Evolutionary conservation across 2,113 vertebrate species (phyloP).

Genomic region (Galeopterus variegatus): DNA sequence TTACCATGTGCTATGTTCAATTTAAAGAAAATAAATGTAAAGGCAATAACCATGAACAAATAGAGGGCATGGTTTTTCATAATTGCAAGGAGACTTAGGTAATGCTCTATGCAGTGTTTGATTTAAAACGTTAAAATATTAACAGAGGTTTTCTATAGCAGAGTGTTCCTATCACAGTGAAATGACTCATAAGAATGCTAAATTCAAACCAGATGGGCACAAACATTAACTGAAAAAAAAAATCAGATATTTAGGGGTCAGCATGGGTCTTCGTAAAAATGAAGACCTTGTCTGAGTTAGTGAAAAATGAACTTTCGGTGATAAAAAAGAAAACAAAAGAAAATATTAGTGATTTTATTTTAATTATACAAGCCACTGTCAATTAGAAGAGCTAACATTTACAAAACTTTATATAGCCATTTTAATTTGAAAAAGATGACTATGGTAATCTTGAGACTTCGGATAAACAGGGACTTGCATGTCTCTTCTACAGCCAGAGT

Average conservation of each 20-base stretch:
- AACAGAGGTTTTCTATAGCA: constrained; percentile 90
- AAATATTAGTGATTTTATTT: constrained; percentile 89
- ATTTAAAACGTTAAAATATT: constrained; percentile 92
- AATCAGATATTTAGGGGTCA: constrained; percentile 91
- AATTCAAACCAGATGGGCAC: constrained; percentile 94
- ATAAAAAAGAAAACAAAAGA: constrained; percentile 86
- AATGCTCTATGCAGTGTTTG: constrained; percentile 86
- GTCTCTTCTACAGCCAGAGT: constrained; percentile 21
- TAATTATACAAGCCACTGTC: constrained; percentile 87
- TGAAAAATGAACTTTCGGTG: constrained; percentile 86
- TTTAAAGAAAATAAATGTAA: constrained; percentile 78
- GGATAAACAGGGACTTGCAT: constrained; percentile 72
- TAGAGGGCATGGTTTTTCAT: constrained; percentile 66
- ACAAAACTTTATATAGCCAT: constrained; percentile 86
- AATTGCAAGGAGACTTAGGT: constrained; percentile 85
- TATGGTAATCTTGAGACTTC: constrained; percentile 79
- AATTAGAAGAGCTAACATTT: constrained; percentile 89
- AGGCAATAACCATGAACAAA: constrained; percentile 72
- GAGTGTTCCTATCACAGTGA: constrained; percentile 91
- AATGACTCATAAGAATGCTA: constrained; percentile 93
- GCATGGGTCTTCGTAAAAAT: constrained; percentile 90
- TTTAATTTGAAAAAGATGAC: constrained; percentile 88
- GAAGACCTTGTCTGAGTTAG: constrained; percentile 90
- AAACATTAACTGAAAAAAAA: constrained; percentile 89
- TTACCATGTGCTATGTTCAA: constrained; percentile 75